These are phyloP conservation scores for Archilochus colubris DNA, from an alignment of 2,113 vertebrate genomes.

Conservation along the genomic window DNA sequence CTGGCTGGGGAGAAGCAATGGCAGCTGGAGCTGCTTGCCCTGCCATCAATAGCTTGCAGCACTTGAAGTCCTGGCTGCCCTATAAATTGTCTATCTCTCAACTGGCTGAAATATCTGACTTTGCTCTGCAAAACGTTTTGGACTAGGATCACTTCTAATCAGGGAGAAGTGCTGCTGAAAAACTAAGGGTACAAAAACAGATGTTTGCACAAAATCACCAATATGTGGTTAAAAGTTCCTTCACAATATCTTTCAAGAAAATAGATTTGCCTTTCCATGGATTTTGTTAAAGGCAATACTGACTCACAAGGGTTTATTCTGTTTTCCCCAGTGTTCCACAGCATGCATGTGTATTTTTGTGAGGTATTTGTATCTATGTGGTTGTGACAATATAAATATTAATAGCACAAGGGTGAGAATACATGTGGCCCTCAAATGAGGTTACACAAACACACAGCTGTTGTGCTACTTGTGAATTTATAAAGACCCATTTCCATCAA, in stretches of 20 bases:
- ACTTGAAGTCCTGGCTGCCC: not conserved
- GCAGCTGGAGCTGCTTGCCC: constrained; percentile 38
- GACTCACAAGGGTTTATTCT: constrained; percentile 1
- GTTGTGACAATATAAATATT: constrained; percentile 69
- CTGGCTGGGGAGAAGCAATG: not conserved
- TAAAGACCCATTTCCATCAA: constrained; percentile 61
- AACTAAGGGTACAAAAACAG: not conserved
- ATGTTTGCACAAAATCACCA: not conserved
- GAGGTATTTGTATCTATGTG: constrained; percentile 14
- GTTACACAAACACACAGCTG: constrained; percentile 76
- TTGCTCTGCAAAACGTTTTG: not conserved
- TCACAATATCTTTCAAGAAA: not conserved
- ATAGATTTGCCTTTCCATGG: not conserved
- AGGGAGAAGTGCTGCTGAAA: not conserved
- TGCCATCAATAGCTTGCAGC: not conserved
- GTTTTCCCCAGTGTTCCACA: not conserved
- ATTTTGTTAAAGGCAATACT: not conserved
- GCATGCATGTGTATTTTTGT: not conserved
- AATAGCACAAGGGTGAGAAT: constrained; percentile 62
- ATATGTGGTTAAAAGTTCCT: not conserved
- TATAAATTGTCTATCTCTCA: not conserved
- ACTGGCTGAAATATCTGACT: not conserved
- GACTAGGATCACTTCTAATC: not conserved
- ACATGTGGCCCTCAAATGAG: constrained; percentile 64
- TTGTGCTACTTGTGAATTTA: constrained; percentile 66